Evolutionary conservation across 2,888 invertebrate genomes (phyloP).

Genomic region (Strigamia crassipes): DNA sequence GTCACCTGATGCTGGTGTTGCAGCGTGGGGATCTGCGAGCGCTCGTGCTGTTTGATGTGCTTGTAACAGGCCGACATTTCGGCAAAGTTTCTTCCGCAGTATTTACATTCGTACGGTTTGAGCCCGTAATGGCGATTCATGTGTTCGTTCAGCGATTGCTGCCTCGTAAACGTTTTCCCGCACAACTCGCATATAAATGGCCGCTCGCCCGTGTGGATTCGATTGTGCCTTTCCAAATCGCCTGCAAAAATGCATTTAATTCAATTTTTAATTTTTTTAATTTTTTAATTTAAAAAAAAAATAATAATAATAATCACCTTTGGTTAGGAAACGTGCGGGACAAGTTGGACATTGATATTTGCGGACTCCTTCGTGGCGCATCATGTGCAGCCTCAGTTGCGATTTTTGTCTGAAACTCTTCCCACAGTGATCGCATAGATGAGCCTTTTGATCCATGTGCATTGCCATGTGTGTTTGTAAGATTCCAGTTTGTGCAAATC

Average conservation of each 20-base stretch:
- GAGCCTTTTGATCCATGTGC: conserved; percentile 54
- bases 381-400: conserved; percentile 54
- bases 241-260: conserved; percentile 52
- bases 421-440: conserved; percentile 55
- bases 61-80: conserved; percentile 56
- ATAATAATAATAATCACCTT: conserved; percentile 54
- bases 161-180: conserved; percentile 58
- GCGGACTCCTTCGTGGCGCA: conserved; percentile 54
- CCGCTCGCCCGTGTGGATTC: conserved; percentile 58
- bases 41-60: conserved; percentile 55
- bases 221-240: conserved; percentile 57
- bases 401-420: conserved; percentile 56
- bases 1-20: conserved; percentile 44
- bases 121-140: conserved; percentile 58
- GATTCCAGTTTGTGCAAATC: conserved; percentile 56
- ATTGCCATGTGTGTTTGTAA: conserved; percentile 56
- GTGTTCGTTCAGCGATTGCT: conserved; percentile 60
- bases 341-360: conserved; percentile 54
- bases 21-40: conserved; percentile 51
- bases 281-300: conserved; percentile 31
- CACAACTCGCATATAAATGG: conserved; percentile 59
- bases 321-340: conserved; percentile 56
- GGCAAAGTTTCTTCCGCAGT: conserved; percentile 56
- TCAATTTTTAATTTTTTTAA: neutral
- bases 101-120: conserved; percentile 58